Conservation (phyloP, 2,797 vertebrate species). For the Etheostoma perlongum region DNA sequence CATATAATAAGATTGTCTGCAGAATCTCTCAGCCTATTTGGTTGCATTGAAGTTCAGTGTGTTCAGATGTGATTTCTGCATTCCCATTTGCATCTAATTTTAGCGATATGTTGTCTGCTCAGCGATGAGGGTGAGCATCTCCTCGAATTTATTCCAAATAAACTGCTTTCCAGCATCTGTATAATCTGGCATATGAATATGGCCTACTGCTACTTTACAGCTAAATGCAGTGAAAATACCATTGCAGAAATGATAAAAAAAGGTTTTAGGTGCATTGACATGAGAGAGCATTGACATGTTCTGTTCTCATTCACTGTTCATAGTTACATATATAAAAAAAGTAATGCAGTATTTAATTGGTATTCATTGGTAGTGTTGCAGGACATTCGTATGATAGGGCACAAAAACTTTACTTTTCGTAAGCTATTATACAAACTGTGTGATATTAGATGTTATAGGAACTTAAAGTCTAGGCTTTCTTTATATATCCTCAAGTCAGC, state of each 20-base stretch:
- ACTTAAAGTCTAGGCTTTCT: too few species aligned
- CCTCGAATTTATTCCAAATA: not conserved
- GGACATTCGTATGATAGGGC: too few species aligned
- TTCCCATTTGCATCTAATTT: not conserved
- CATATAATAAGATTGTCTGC: constrained; percentile 35
- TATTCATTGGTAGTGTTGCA: too few species aligned
- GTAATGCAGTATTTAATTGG: too few species aligned
- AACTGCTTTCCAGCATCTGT: not conserved
- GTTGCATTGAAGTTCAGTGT: constrained; percentile 6
- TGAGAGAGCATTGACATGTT: too few species aligned
- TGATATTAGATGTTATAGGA: too few species aligned
- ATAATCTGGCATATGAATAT: not conserved
- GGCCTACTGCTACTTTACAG: not conserved
- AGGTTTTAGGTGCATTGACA: not conserved
- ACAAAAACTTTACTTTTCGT: too few species aligned
- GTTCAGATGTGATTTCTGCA: not conserved
- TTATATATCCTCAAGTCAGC: not conserved
- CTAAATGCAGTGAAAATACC: not conserved
- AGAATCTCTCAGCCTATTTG: constrained; percentile 13
- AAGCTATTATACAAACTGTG: too few species aligned
- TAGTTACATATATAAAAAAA: too few species aligned
- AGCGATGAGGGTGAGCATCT: not conserved
- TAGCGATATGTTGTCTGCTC: not conserved
- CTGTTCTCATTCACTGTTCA: too few species aligned
- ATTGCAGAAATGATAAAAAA: not conserved